A percentile compares a stretch with the other conserved stretches of the same genome.
Evolutionary conservation across 2,888 invertebrate genomes (phyloP).

Genomic region (Marronus borbonicus): DNA sequence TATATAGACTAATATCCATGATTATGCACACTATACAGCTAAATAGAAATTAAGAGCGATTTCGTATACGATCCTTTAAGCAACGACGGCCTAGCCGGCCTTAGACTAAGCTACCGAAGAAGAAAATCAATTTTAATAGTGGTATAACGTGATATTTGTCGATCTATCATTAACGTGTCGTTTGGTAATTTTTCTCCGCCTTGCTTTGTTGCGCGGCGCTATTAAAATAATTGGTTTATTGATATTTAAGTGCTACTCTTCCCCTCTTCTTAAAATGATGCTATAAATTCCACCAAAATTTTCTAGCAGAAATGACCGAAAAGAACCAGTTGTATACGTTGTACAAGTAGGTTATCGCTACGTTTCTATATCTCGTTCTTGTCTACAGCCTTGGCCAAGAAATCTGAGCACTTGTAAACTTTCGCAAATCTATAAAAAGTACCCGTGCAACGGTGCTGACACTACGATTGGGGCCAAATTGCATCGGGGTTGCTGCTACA

Average conservation of each 20-base stretch:
- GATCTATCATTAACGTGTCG: slow-evolving; percentile 55
- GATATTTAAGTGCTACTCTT: slow-evolving; percentile 46
- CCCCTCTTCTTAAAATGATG: slow-evolving; percentile 2
- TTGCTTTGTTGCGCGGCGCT: slow-evolving; percentile 51
- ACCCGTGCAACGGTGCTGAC: too few species aligned
- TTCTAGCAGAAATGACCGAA: background rate
- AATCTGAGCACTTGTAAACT: too few species aligned
- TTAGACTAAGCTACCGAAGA: background rate
- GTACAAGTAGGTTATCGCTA: too few species aligned
- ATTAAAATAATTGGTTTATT: slow-evolving; percentile 56
- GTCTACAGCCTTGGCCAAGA: too few species aligned
- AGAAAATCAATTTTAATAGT: slow-evolving; percentile 57
- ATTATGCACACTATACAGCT: background rate
- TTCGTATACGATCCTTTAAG: slow-evolving; percentile 1
- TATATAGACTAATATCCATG: background rate
- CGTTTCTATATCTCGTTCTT: too few species aligned
- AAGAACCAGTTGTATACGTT: too few species aligned
- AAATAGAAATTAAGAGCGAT: slow-evolving; percentile 18
- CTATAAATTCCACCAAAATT: slow-evolving; percentile 10
- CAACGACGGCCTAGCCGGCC: background rate
- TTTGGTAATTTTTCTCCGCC: slow-evolving; percentile 53
- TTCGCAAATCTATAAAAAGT: too few species aligned
- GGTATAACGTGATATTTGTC: slow-evolving; percentile 54
- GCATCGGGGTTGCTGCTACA: too few species aligned
- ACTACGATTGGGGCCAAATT: too few species aligned